Conservation (phyloP, 2,113 vertebrate genomes). For the Dromiciops gliroides region DNA sequence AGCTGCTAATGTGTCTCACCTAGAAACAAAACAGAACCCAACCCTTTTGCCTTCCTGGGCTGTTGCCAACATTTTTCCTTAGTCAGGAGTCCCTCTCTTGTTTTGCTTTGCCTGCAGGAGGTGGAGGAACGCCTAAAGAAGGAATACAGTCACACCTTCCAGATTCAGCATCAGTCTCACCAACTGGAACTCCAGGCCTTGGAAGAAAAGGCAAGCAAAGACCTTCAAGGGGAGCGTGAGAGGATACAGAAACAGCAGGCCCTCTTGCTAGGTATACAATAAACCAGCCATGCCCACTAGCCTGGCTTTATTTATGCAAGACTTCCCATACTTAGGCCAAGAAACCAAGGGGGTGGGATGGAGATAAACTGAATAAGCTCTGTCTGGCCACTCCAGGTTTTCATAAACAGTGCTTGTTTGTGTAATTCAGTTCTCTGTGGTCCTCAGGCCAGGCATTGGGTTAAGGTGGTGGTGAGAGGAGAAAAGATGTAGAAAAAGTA, state of each 20-base stretch:
- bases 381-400: not conserved
- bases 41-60: not conserved
- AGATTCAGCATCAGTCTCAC: slow-evolving; percentile 86
- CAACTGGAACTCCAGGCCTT: slow-evolving; percentile 86
- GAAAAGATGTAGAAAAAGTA: not conserved
- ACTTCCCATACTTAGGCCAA: not conserved
- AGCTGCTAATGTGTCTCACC: not conserved
- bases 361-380: not conserved
- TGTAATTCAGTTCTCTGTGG: no score
- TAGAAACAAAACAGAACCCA: not conserved
- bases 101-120: slow-evolving; percentile 77
- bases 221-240: slow-evolving; percentile 88
- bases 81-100: not conserved
- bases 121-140: slow-evolving; percentile 81
- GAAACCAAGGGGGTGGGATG: not conserved
- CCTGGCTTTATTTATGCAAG: not conserved
- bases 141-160: slow-evolving; percentile 80
- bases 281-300: not conserved
- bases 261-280: slow-evolving; percentile 88
- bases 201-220: slow-evolving; percentile 89
- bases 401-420: not conserved
- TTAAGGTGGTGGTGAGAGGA: not conserved
- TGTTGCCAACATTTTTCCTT: not conserved
- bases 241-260: slow-evolving; percentile 88
- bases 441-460: not conserved